Base-by-base conservation (phyloP, 2,797 vertebrate species). In the Gallinago nigripennis region DNA sequence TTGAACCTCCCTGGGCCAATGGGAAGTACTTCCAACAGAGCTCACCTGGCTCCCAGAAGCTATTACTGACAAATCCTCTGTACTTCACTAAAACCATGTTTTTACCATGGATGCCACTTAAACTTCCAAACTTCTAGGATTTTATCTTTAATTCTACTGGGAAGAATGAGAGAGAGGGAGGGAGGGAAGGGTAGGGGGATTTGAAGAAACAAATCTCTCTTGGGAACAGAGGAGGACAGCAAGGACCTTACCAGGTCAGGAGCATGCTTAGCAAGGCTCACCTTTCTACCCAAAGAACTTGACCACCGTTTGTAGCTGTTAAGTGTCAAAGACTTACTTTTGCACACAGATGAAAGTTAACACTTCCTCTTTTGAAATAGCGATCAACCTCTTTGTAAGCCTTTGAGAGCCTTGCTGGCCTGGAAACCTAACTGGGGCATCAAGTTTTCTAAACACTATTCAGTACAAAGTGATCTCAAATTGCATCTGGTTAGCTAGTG, bases 1-100 rank as follows among this genome's bases (percentile, higher is more conserved):
- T n/a, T 0, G 12, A 48, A 25, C 48, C 16, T 39, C 39, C 21
- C 27, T 18, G 2, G 48, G 48, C 45, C 41, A 19, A 41, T 0
- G 9, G 27, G 30, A 73, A 9, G 3, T 6, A 5, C 18, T 5
- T 60, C 33, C 50, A 63, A 63, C 53, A 57, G 61, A 77, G 65
- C 39, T 66, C 35, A 72, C 21, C 48, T 2, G 6, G 33, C 28
- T 73, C 39, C 51, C 78, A 87, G 57, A 45, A 86, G 51, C 24
- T 31, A 14, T 48, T 57, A 68, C 54, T 79, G 68, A 46, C 43
- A 92, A 69, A 92, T 51, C 58, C 75, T 82, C 63, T 24, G 54
- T 8, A 65, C 39, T 48, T 79, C 53, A 53, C 31, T 16, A 43
- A 80, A 54, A 58, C 27, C 24, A 19, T 5, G 6, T 16, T 58